These are phyloP conservation scores for Brachyistius frenatus DNA, from an alignment of 2,113 vertebrate genomes.

Conservation along the genomic window DNA sequence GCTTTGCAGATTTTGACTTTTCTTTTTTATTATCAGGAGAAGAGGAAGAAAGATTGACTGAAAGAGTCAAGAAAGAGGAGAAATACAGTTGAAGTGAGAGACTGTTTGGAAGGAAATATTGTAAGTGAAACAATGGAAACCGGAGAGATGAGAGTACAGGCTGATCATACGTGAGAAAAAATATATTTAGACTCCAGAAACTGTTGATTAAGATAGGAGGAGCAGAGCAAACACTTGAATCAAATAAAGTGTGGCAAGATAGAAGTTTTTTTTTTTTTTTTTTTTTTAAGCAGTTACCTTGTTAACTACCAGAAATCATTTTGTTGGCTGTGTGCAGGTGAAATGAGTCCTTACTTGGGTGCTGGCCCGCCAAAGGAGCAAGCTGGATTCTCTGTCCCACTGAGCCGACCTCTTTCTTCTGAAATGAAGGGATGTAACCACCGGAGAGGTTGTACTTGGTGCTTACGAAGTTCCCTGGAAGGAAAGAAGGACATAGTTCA, in stretches of 20 bases:
- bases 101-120: slow-evolving; percentile 4
- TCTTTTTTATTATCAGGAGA: slow-evolving; percentile 85
- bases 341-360: slow-evolving; percentile 84
- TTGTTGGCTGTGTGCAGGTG: background rate
- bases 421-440: slow-evolving; percentile 89
- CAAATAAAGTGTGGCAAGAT: background rate
- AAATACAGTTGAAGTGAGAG: slow-evolving; percentile 22
- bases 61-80: slow-evolving; percentile 62
- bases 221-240: background rate
- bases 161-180: background rate
- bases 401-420: slow-evolving; percentile 95
- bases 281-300: background rate
- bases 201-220: background rate
- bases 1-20: slow-evolving; percentile 80
- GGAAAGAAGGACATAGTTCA: slow-evolving; percentile 12
- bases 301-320: background rate
- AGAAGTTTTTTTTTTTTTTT: slow-evolving; percentile 21
- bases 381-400: slow-evolving; percentile 94
- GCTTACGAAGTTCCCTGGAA: slow-evolving; percentile 88
- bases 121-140: slow-evolving; percentile 4
- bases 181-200: background rate
- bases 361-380: slow-evolving; percentile 84
- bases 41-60: slow-evolving; percentile 79
- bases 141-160: slow-evolving; percentile 20
- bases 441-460: slow-evolving; percentile 86